Evolutionary conservation across 2,888 invertebrate genomes (phyloP), one percentile per base, ranked within the genome.

Genomic region (Chalcis sispes): DNA sequence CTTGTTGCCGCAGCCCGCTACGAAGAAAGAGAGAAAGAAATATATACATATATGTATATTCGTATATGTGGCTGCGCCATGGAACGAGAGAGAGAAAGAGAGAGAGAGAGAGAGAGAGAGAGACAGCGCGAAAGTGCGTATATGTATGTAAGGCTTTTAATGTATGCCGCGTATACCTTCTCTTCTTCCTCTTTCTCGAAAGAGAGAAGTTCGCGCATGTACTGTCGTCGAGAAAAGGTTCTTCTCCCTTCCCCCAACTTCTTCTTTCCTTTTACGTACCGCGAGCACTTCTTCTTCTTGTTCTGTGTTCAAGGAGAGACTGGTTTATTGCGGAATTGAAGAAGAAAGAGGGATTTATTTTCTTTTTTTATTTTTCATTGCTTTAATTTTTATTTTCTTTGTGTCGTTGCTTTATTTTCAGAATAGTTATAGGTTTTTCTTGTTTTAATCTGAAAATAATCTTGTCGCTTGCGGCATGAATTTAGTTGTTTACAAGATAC

Each of bases 1-100:
- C 81, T n/a, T 81, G 73, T n/a, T 42, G 52, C 83, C 81, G 80
- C 83, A 75, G 82, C 46, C 25, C 61, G 50, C 29, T 32, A 5
- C n/a, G 79, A 82, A 81, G n/a, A n/a, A n/a, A 81, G 18, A 18
- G 61, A n/a, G n/a, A n/a, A n/a, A n/a, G n/a, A n/a, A n/a, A n/a
- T n/a, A n/a, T n/a, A n/a, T n/a, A n/a, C n/a, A n/a, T n/a, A n/a
- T n/a, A n/a, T n/a, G n/a, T n/a, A 5, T 5, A 2, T 42, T 15
- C 13, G 8, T 42, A 5, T 42, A 5, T 42, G 8, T 42, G 8
- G 4, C 42, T 42, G 8, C 13, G 8, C 13, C 42, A 25, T 13
- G 18, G 52, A 29, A 36, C 48, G 58, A 58, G 32, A 48, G 2
- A n/a, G 29, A 84, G 79, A 81, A 2, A 48, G 32, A 36, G 80